phyloP scores from a whole-genome alignment of 37 sponge, comb jelly and placozoan species.

The Dysidea cf. avara region DNA sequence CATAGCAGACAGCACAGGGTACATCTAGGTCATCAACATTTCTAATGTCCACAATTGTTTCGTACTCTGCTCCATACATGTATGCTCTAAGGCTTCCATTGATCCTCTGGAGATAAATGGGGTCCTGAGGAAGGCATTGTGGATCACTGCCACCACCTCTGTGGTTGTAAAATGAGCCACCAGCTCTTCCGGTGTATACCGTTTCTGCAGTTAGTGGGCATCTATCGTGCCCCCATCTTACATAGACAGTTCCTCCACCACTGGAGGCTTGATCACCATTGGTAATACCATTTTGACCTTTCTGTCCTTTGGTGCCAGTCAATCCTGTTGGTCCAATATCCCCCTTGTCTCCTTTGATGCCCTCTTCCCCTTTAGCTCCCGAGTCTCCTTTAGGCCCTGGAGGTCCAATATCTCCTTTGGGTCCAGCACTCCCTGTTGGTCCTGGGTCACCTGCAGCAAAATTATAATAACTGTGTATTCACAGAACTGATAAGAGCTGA shows the following conservation, averaged over 20 bases:
- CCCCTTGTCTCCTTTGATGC: constrained; percentile 1
- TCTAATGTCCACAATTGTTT: constrained; percentile 3
- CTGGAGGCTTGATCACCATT: too few species aligned
- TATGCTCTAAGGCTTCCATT: not conserved
- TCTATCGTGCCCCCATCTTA: constrained; percentile 31
- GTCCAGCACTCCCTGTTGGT: too few species aligned
- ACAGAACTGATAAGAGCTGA: too few species aligned
- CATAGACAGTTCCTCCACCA: constrained; percentile 17
- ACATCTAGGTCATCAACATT: constrained; percentile 20
- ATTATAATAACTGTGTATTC: too few species aligned
- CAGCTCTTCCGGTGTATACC: constrained; percentile 22
- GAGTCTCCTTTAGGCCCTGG: not conserved
- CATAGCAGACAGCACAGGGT: constrained; percentile 43
- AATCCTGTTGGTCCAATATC: constrained; percentile 2
- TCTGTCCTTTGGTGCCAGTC: too few species aligned
- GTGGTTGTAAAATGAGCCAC: not conserved
- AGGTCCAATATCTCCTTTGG: not conserved
- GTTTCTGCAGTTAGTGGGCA: constrained; percentile 27
- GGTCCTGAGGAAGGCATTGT: constrained; percentile 23
- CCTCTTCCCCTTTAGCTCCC: constrained; percentile 4
- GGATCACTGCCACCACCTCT: constrained; percentile 32
- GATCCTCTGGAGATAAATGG: constrained; percentile 5
- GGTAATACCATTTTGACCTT: too few species aligned
- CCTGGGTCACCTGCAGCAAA: too few species aligned
- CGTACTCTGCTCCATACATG: constrained; percentile 34